Conservation (phyloP, 1,140 invertebrate genomes). For the Melitaea cinxia region DNA sequence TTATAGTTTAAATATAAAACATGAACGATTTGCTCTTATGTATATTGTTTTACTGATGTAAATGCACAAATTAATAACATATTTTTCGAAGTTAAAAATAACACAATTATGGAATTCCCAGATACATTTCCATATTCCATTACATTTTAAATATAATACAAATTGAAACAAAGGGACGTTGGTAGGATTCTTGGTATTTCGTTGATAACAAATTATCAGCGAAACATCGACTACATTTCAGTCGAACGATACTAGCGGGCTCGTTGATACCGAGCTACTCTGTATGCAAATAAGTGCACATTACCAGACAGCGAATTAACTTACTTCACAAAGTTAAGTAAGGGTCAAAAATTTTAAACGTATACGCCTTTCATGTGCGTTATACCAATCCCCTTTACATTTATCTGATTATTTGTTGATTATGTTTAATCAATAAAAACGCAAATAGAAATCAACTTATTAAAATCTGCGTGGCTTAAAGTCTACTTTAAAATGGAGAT, state of each 20-base stretch:
- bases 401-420: too few species aligned
- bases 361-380: too few species aligned
- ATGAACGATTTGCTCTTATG: too few species aligned
- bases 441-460: too few species aligned
- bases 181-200: slow-evolving; percentile 41
- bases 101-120: slow-evolving; percentile 20
- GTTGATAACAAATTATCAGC: slow-evolving; percentile 47
- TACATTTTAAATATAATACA: slow-evolving; percentile 40
- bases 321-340: background rate
- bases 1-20: background rate
- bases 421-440: too few species aligned
- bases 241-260: slow-evolving; percentile 25
- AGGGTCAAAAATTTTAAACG: background rate
- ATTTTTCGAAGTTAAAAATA: slow-evolving; percentile 15
- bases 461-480: too few species aligned
- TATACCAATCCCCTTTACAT: too few species aligned
- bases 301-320: slow-evolving; percentile 7
- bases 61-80: background rate
- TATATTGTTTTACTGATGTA: background rate
- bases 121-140: too few species aligned
- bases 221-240: slow-evolving; percentile 40
- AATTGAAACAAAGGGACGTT: slow-evolving; percentile 37
- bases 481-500: too few species aligned
- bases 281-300: slow-evolving; percentile 37
- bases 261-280: slow-evolving; percentile 22